A percentile compares a stretch with the other conserved stretches of the same genome.
These are phyloP conservation scores for Chydorus sphaericus DNA, from an alignment of 2,888 invertebrate genomes.

Conservation along the genomic window DNA sequence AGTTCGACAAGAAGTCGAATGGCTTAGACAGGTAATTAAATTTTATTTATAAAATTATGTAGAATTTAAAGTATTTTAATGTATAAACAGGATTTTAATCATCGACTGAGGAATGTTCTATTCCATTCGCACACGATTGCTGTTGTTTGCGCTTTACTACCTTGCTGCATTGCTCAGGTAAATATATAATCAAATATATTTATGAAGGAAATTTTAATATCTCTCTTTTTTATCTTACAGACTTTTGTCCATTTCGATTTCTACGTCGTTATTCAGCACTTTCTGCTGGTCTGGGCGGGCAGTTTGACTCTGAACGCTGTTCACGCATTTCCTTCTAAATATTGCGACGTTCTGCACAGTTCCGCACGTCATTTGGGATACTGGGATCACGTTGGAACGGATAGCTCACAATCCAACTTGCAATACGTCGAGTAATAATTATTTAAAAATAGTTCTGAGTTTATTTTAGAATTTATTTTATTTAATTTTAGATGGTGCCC, in stretches of 20 bases:
- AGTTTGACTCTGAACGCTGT: conserved; percentile 62
- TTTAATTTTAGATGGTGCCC: conserved; percentile 37
- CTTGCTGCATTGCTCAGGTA: neutral
- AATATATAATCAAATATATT: conserved; percentile 3
- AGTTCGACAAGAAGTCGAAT: conserved; percentile 1
- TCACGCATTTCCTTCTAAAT: conserved; percentile 49
- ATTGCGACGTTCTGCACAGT: conserved; percentile 79
- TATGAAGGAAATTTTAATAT: conserved; percentile 4
- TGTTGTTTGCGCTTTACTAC: neutral
- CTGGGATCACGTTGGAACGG: conserved; percentile 46
- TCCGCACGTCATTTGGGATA: conserved; percentile 76
- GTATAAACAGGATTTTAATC: neutral
- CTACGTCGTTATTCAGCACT: conserved; percentile 68
- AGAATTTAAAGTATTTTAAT: neutral
- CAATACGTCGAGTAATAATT: neutral
- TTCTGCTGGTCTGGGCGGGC: conserved; percentile 67
- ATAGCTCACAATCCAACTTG: neutral
- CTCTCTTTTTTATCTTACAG: conserved; percentile 24
- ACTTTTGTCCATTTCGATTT: conserved; percentile 56
- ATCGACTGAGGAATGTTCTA: neutral
- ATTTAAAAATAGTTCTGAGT: no score
- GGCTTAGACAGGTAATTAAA: neutral
- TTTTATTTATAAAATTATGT: neutral
- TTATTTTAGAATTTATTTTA: neutral
- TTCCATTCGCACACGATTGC: neutral